Conservation (phyloP, 2,113 vertebrate species). For the Corvus cornix region DNA sequence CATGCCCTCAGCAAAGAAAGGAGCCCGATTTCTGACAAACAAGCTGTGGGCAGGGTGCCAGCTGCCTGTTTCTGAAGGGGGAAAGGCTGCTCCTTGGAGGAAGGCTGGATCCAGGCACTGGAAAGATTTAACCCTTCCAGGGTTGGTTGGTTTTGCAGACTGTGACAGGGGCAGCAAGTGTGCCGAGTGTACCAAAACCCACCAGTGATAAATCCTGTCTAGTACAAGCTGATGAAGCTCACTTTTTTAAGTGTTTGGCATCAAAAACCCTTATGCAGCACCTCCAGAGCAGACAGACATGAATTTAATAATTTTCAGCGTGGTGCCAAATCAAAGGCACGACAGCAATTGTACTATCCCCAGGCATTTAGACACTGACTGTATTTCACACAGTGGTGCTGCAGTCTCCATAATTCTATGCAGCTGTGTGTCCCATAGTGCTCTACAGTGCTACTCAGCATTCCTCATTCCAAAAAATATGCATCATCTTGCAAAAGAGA, state of each 20-base stretch:
- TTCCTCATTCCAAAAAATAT: not conserved
- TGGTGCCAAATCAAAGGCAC: not conserved
- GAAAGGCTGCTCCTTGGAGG: constrained; percentile 7
- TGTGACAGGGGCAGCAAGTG: fast-evolving
- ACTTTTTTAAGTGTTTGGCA: not conserved
- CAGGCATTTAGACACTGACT: not conserved
- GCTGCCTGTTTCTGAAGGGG: not conserved
- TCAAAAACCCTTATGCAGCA: not conserved
- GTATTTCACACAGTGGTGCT: not conserved
- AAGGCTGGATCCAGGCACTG: not conserved
- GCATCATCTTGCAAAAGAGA: not conserved
- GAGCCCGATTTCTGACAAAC: constrained; percentile 18
- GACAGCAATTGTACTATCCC: not conserved
- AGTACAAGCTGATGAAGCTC: not conserved
- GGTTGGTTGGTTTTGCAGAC: not conserved
- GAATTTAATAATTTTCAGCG: not conserved
- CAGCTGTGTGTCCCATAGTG: not conserved
- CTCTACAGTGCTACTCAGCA: not conserved
- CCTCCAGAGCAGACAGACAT: not conserved
- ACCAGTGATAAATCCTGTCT: not conserved
- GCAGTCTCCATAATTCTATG: not conserved
- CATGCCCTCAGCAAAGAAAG: not conserved
- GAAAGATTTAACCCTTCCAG: not conserved
- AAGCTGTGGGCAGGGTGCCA: constrained; percentile 25
- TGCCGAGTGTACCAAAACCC: not conserved